Evolutionary conservation across 2,888 invertebrate species (phyloP), one percentile per base, ranked within the genome.

Genomic region (Eulithis testata): DNA sequence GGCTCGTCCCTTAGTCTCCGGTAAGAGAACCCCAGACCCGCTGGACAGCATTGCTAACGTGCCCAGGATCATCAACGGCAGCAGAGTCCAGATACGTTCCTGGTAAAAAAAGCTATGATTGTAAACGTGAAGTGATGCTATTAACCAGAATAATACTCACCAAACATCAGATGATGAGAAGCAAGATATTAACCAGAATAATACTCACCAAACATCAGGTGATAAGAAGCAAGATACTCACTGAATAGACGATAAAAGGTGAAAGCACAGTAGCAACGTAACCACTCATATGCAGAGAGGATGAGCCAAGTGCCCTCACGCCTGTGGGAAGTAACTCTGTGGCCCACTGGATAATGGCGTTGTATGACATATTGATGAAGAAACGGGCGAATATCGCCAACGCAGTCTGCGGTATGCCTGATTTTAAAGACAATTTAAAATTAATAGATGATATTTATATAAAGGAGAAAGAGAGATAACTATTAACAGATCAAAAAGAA

Each of bases 351-450:
- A 92, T 88, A 52, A 83, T 84, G 3, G 90, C 83, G 79, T 88
- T 91, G 84, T 88, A 92, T 57, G 90, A 77, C 92, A 93, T 92
- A 83, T 92, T 93, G 76, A 91, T 87, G 78, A 80, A 85, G 80
- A 93, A 92, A 45, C 92, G 84, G 11, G 92, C 87, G 79, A 88
- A 82, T 68, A 90, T 89, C 4, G 90, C 90, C 63, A 92, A 74
- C 0, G 83, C 69, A 11, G 90, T 90, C 72, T 87, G 89, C 3
- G 85, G 86, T 0, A 87, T 68, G 12, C 90, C 90, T 91, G 78
- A 54, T 21, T 21, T 21, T 21, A 21, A 21, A 21, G 21, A 21
- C 2, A 21, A 21, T 21, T 21, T 21, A 21, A 21, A 21, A 21
- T 21, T 1, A 21, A 21, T 21, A 21, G 21, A 21, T 21, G 21